Evolutionary conservation across 1,140 invertebrate species (phyloP).

Genomic region (Pseudachorutes palmiensis): DNA sequence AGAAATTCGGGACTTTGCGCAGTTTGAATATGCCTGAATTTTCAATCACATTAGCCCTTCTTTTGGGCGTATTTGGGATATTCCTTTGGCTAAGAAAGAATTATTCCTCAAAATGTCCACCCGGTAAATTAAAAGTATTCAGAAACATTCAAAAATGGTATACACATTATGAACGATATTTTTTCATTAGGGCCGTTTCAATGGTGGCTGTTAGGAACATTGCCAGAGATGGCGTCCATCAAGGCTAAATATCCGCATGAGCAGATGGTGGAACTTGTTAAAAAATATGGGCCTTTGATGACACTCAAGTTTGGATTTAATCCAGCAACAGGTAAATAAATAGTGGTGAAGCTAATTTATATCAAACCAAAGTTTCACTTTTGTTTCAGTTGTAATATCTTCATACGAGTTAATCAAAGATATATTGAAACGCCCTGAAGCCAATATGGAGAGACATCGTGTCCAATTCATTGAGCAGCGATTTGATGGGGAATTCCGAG

Average conservation of each 20-base stretch:
- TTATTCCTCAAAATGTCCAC: background rate
- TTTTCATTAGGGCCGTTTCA: background rate
- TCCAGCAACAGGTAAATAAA: background rate
- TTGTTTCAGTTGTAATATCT: background rate
- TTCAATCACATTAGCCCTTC: too few relatives aligned
- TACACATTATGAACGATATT: background rate
- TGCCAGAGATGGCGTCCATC: background rate
- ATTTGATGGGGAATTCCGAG: background rate
- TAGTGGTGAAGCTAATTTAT: background rate
- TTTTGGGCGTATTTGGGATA: too few relatives aligned
- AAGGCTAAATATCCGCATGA: background rate
- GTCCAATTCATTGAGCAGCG: background rate
- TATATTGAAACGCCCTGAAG: background rate
- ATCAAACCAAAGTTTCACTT: background rate
- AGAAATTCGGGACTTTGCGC: too few relatives aligned
- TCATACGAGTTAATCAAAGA: background rate
- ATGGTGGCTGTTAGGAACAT: background rate
- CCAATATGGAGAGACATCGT: background rate
- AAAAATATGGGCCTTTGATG: background rate
- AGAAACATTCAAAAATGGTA: background rate
- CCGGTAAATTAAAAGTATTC: background rate
- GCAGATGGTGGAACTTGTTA: background rate
- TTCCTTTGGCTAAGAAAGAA: background rate
- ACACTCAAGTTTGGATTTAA: background rate
- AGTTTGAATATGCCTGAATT: too few relatives aligned